Percentiles rank a stretch among this genome's conserved stretches.
These are phyloP conservation scores for Cliona cf. orientalis DNA, from an alignment of 37 sponge, comb jelly and placozoan genomes.

Conservation along the genomic window DNA sequence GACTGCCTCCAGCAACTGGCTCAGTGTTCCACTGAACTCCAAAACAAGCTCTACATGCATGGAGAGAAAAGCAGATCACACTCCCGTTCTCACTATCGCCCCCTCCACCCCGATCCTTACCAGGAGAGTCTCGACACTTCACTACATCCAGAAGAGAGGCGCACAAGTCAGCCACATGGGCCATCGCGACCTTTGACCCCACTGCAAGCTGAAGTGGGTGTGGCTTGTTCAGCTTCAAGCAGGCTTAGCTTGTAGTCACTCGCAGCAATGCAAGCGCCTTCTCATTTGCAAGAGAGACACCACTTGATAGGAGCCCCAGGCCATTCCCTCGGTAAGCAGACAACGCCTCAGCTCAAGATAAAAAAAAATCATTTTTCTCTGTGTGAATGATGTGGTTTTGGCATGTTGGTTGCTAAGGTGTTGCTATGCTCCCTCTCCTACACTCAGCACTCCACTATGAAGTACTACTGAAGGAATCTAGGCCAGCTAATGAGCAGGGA, in stretches of 20 bases:
- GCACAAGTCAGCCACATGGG: not conserved
- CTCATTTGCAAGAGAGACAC: not conserved
- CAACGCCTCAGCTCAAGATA: not conserved
- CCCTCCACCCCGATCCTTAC: not conserved
- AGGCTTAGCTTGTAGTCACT: not conserved
- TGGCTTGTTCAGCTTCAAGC: too few relatives aligned
- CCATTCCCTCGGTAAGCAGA: constrained; percentile 57
- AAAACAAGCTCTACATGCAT: too few relatives aligned
- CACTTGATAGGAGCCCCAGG: constrained; percentile 65
- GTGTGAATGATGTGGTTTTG: not conserved
- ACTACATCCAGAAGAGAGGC: not conserved
- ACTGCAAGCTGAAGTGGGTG: too few relatives aligned
- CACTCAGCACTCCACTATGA: constrained; percentile 70
- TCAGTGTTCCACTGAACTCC: not conserved
- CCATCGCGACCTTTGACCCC: not conserved
- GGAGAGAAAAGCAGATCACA: too few relatives aligned
- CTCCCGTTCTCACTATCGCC: not conserved
- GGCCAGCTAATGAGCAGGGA: not conserved
- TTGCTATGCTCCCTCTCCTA: not conserved
- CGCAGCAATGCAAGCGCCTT: not conserved
- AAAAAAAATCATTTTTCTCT: not conserved
- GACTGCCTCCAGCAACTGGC: not conserved
- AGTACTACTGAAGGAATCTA: constrained; percentile 39
- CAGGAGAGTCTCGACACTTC: not conserved
- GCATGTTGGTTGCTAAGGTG: not conserved